Conservation (phyloP, 2,888 invertebrate species). For the Mystacides longicornis region DNA sequence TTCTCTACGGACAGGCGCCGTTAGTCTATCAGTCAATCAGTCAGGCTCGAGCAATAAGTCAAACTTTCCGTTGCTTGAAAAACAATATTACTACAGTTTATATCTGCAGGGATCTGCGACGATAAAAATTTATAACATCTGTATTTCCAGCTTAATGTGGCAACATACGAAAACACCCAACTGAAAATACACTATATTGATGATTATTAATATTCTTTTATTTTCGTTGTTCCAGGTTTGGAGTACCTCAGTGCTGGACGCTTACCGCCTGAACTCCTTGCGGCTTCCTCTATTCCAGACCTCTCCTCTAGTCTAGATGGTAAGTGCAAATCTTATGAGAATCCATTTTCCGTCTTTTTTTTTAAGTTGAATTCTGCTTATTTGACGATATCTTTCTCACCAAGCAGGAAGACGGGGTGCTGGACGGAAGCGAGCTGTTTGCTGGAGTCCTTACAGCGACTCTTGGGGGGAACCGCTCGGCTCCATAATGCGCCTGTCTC, state of each 20-base stretch:
- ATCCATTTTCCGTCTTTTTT: neutral
- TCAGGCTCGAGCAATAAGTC: too few species aligned
- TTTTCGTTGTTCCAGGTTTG: constrained; percentile 41
- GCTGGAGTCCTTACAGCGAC: constrained; percentile 92
- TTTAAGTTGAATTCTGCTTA: neutral
- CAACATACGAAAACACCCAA: too few species aligned
- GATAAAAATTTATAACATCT: too few species aligned
- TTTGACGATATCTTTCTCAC: neutral
- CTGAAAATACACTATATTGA: too few species aligned
- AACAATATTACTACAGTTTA: too few species aligned
- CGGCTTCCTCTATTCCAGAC: constrained; percentile 66
- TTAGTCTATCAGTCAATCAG: too few species aligned
- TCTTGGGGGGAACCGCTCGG: constrained; percentile 78
- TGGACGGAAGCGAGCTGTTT: constrained; percentile 85
- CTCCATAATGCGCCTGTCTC: constrained; percentile 92
- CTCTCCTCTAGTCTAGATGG: constrained; percentile 88
- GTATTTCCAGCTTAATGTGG: too few species aligned
- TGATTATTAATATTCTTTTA: neutral
- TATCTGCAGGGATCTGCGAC: too few species aligned
- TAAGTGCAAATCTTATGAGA: too few species aligned
- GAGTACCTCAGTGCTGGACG: constrained; percentile 45
- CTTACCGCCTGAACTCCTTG: constrained; percentile 54
- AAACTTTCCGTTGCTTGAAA: too few species aligned
- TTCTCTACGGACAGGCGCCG: too few species aligned
- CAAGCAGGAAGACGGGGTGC: constrained; percentile 36